Evolutionary conservation across 2,113 vertebrate species (phyloP), one percentile per base, ranked within the genome.

Genomic region (Phrynosoma blainvillii): DNA sequence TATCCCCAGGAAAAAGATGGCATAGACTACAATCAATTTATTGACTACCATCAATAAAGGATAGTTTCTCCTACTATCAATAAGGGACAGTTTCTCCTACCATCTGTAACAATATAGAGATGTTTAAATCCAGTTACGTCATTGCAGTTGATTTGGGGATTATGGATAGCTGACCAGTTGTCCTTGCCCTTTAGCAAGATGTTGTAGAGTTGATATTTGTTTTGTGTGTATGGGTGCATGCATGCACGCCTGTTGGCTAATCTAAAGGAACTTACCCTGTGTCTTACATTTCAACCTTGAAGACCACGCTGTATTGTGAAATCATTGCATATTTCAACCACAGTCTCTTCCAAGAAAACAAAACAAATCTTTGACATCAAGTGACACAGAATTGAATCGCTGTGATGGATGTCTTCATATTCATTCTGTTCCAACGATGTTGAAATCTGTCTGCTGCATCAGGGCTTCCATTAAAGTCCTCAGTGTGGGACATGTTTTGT

Each of bases 401-500:
- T 40, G 9, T 36, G 14, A 78, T 65, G 27, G 4, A 16, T n/a
- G 62, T 40, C 73, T 70, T 47, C 52, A 74, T 36, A 30, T 36
- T 16, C 23, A 54, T 68, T 75, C 88, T 94, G 83, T 82, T 1
- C 0, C 20, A 88, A 86, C 81, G 16, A 0, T 36, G 85, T 36
- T 90, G 86, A 1, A 0, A 91, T 88, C 89, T 93, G 92, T 66
- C 89, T 84, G 82, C 79, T 81, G 76, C 89, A 93, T 91, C 25
- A 85, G 66, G 88, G 78, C 4, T 90, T 90, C 87, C 27, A 2
- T 14, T 88, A 25, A 71, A 73, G 71, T 25, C 85, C 83, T 79
- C 66, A 52, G 32, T 36, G 30, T 56, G 71, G 75, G 86, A 42
- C 79, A 84, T 47, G 2, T 77, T 90, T 91, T 79, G 1, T 16